A percentile compares a stretch with the other conserved stretches of the same genome.
Evolutionary conservation across 1,140 invertebrate genomes (phyloP).

Genomic region (Drosophila biarmipes): DNA sequence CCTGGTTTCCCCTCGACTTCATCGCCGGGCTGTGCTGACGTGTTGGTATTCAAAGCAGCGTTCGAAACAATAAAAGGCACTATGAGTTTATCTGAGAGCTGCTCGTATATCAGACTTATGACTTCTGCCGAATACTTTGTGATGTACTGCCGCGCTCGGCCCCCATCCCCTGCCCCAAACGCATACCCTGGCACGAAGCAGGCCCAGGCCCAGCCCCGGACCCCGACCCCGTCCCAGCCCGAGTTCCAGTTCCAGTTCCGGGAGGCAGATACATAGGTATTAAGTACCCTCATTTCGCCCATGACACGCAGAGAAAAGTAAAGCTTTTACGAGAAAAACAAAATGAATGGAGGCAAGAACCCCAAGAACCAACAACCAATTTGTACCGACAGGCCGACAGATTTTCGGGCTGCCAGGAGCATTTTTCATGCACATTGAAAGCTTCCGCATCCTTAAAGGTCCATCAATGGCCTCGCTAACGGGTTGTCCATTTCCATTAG

Average conservation of each 20-base stretch:
- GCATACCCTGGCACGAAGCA: background rate
- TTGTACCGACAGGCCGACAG: constrained; percentile 51
- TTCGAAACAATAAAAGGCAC: constrained; percentile 74
- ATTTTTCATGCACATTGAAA: constrained; percentile 67
- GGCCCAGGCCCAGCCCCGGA: background rate
- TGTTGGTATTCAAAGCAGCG: constrained; percentile 81
- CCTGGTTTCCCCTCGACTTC: constrained; percentile 6
- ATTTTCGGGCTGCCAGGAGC: constrained; percentile 59
- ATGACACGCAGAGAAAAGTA: constrained; percentile 71
- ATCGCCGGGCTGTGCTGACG: constrained; percentile 43
- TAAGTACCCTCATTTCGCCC: constrained; percentile 82
- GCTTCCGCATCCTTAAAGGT: constrained; percentile 58
- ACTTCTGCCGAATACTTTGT: constrained; percentile 51
- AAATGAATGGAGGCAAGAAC: constrained; percentile 35
- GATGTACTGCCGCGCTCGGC: constrained; percentile 17
- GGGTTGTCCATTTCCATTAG: constrained; percentile 70
- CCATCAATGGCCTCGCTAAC: constrained; percentile 62
- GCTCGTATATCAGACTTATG: constrained; percentile 80
- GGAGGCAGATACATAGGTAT: constrained; percentile 61
- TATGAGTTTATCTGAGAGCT: constrained; percentile 54
- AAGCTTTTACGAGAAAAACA: constrained; percentile 66
- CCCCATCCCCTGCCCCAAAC: background rate
- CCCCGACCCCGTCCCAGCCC: too few species aligned
- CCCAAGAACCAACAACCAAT: constrained; percentile 68
- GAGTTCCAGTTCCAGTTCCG: constrained; percentile 1